Base-by-base conservation (phyloP, 2,113 vertebrate species). In the Oceanodroma tethys region DNA sequence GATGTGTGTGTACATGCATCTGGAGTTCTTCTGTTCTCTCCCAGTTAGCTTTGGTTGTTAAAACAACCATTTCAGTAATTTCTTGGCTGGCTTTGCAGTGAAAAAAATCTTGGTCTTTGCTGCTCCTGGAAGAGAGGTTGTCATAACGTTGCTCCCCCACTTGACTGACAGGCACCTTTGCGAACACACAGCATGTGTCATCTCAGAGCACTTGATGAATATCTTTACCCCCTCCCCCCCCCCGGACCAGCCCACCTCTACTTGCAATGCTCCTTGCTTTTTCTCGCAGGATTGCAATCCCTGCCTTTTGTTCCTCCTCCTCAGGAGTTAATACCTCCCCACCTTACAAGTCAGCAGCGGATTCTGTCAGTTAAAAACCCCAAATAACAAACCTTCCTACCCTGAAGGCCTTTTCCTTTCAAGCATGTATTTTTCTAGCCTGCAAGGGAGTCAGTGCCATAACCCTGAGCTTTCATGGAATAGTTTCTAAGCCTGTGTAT, bases 301-400 rank as follows among this genome's bases (percentile, higher is more conserved):
- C 71, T 96, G 89, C 87, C 81, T 91, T 94, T 95, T 86, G 91
- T 97, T 96, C 92, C 88, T 90, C 78, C 79, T 94, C 95, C 81
- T 90, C 74, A 78, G 86, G 83, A 88, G 96, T 95, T 94, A 96
- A 94, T 62, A 26, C 88, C 72, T 87, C 79, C 83, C 82, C 94
- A 96, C 92, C 91, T 98, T 95, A 97, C 91, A 96, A 96, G 95
- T 93, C 96, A 93, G 81, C 65, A 48, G 83, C 52, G 45, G 74
- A 92, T 97, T 96, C 94, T 97, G 78, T 81, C 94, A 86, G 91
- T 95, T 95, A 86, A 91, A 96, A 95, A 47, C 71, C 90, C 92
- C 93, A 90, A 95, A 96, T 95, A 96, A 96, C 79, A 97, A 94
- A 93, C 84, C 73, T 68, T 96, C 92, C 92, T 93, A 91, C 81